Evolutionary conservation across 2,113 vertebrate genomes (phyloP).

Genomic region (Mixornis gularis): DNA sequence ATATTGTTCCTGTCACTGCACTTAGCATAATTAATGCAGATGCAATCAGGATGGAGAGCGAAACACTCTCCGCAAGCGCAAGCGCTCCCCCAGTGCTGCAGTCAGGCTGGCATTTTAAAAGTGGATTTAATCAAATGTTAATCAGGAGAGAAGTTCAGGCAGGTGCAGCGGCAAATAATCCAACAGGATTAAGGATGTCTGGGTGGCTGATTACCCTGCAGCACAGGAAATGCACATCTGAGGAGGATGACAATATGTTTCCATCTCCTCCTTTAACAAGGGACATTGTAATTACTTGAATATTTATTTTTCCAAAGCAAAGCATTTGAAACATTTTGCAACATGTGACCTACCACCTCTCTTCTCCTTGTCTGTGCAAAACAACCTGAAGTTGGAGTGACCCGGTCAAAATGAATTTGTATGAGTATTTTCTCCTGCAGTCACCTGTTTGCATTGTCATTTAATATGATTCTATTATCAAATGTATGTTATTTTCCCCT

Average conservation of each 20-base stretch:
- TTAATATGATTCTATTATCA: not conserved
- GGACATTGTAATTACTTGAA: slow-evolving; percentile 10
- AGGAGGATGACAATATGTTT: slow-evolving; percentile 3
- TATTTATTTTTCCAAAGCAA: slow-evolving; percentile 53
- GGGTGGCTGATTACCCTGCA: slow-evolving; percentile 16
- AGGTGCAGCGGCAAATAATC: slow-evolving; percentile 48
- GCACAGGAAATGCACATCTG: not conserved
- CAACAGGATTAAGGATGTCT: slow-evolving; percentile 37
- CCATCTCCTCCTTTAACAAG: slow-evolving; percentile 19
- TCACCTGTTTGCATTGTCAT: not conserved
- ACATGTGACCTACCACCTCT: not conserved
- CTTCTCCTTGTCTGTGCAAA: slow-evolving; percentile 18
- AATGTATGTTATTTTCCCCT: not conserved
- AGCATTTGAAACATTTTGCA: slow-evolving; percentile 28
- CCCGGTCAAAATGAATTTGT: not conserved
- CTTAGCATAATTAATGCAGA: slow-evolving; percentile 60
- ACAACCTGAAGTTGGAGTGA: slow-evolving; percentile 17
- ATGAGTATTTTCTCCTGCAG: not conserved
- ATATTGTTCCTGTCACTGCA: slow-evolving; percentile 60
- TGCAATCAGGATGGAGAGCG: slow-evolving; percentile 60
- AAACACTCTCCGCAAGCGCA: slow-evolving; percentile 6
- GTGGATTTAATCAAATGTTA: slow-evolving; percentile 66
- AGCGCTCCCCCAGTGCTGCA: not conserved
- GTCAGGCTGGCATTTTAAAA: slow-evolving; percentile 43
- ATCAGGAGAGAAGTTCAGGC: slow-evolving; percentile 58